Base-by-base conservation (phyloP, 2,797 vertebrate genomes). In the Premnoplex brunnescens region DNA sequence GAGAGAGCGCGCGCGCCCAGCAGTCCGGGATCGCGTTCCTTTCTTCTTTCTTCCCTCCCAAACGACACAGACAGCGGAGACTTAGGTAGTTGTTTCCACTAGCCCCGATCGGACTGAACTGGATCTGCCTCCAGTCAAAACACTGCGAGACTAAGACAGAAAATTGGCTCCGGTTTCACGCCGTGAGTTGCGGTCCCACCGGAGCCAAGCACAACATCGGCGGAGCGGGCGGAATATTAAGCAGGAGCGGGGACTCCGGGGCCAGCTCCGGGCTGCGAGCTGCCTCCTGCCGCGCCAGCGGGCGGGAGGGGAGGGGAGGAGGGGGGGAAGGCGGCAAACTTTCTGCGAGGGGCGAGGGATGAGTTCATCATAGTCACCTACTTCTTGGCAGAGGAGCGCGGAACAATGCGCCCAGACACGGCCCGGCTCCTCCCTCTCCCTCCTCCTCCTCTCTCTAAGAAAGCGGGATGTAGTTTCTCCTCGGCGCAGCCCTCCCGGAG, bases 101-200 rank as follows among this genome's bases (percentile, higher is more conserved):
- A 98, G 98, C 97, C 98, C 98, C 97, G 98, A 97, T 98, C 98
- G 98, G 98, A 97, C 98, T 98, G 97, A 96, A 97, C 97, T 98
- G 98, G 98, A 97, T 98, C 98, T 98, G 98, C 97, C 98, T 98
- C 98, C 97, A 99, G 98, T 98, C 98, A 98, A 98, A 99, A 99
- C 98, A 98, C 98, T 97, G 97, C 92, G 98, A 98, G 98, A 98
- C 98, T 95, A 95, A 98, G 98, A 98, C 97, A 98, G 97, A 97
- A 98, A 98, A 98, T 98, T 98, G 98, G 98, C 98, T 98, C 96
- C 96, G 97, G 98, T 98, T 98, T 98, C 98, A 98, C 98, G 98
- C 97, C 97, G 97, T 97, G 98, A 98, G 98, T 98, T 98, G 98
- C 98, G 97, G 98, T 98, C 98, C 98, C 95, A 80, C 89, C 69